Evolutionary conservation across 2,888 invertebrate genomes (phyloP).

Genomic region (Seladonia tumulorum): DNA sequence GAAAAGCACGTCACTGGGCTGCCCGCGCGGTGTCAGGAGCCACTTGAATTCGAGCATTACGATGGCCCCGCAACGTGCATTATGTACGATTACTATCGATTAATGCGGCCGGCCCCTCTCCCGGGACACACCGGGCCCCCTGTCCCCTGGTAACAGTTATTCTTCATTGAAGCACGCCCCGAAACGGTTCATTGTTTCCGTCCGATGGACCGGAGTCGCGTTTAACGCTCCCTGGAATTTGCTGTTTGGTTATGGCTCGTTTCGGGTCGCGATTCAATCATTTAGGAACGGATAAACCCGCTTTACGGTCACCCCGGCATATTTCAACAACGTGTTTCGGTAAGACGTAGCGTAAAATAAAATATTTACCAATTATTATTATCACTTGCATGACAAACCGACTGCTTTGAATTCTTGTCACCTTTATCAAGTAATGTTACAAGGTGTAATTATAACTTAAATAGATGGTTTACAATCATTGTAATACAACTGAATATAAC

Average conservation of each 20-base stretch:
- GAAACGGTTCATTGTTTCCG: background rate
- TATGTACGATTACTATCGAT: conserved; percentile 15
- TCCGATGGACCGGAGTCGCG: background rate
- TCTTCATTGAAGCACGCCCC: background rate
- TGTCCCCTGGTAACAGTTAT: background rate
- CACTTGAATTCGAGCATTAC: conserved; percentile 16
- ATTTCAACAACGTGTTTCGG: background rate
- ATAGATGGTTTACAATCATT: no score
- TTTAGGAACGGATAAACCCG: background rate
- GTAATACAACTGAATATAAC: no score
- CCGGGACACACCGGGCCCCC: no score
- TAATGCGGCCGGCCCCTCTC: background rate
- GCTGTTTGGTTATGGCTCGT: background rate
- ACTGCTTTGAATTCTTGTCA: background rate
- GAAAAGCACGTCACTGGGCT: conserved; percentile 40
- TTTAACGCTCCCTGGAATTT: background rate
- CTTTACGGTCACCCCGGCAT: background rate
- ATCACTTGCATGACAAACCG: no score
- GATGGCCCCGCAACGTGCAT: background rate
- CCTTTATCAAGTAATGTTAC: background rate
- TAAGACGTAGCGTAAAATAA: background rate
- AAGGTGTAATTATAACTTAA: no score
- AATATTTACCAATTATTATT: background rate
- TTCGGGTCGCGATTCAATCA: background rate
- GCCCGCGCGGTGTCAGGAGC: conserved; percentile 37